Evolutionary conservation across 1,140 invertebrate species (phyloP).

Genomic region (Dinothrombium tinctorium): DNA sequence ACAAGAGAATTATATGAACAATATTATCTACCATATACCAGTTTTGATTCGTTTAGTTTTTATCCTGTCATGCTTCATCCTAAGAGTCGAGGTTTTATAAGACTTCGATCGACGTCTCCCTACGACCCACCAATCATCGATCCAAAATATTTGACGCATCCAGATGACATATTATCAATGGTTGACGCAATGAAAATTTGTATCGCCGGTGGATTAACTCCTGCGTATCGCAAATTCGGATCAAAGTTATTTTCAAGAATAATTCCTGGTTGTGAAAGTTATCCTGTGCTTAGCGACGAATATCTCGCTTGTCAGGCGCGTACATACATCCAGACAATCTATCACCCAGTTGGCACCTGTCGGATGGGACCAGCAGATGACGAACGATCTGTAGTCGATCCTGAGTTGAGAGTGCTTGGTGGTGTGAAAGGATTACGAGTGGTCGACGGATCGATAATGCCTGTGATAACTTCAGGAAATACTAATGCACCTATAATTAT

Average conservation of each 20-base stretch:
- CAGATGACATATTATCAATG: slow-evolving; percentile 31
- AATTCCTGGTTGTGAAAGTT: slow-evolving; percentile 47
- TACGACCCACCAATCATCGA: slow-evolving; percentile 51
- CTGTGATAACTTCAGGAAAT: slow-evolving; percentile 42
- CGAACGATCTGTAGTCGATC: slow-evolving; percentile 50
- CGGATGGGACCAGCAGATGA: slow-evolving; percentile 60
- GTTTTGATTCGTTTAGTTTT: slow-evolving; percentile 31
- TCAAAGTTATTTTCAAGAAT: slow-evolving; percentile 41
- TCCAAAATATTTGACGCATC: slow-evolving; percentile 45
- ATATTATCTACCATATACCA: slow-evolving; percentile 15
- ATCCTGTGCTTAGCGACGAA: slow-evolving; percentile 41
- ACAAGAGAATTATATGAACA: slow-evolving; percentile 33
- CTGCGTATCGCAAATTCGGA: slow-evolving; percentile 36
- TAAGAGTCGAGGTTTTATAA: slow-evolving; percentile 41
- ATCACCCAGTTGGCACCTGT: slow-evolving; percentile 28
- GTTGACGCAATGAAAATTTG: slow-evolving; percentile 19
- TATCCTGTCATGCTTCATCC: slow-evolving; percentile 44
- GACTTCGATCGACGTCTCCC: slow-evolving; percentile 29
- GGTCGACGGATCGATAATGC: slow-evolving; percentile 53
- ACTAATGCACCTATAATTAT: slow-evolving; percentile 57
- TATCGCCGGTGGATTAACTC: slow-evolving; percentile 19
- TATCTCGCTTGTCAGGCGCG: slow-evolving; percentile 65
- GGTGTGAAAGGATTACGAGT: slow-evolving; percentile 39
- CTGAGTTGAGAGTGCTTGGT: slow-evolving; percentile 30
- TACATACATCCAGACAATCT: slow-evolving; percentile 62